Evolutionary conservation across 1,140 invertebrate genomes (phyloP).

Genomic region (Diorhabda sublineata): DNA sequence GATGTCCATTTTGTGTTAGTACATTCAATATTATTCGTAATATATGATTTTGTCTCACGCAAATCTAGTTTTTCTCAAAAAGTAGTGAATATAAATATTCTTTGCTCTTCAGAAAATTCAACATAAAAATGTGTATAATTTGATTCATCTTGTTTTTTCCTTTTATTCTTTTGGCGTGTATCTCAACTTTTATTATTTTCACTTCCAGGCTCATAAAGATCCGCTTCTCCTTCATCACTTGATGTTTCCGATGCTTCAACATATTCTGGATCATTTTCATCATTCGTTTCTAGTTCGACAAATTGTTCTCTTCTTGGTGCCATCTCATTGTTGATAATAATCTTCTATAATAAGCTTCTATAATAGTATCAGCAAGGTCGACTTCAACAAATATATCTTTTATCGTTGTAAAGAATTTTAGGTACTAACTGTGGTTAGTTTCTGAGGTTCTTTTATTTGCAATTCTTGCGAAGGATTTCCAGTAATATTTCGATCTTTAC

Average conservation of each 20-base stretch:
- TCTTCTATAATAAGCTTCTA: too few species aligned
- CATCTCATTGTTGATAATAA: background rate
- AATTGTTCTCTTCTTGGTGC: background rate
- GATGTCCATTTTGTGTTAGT: slow-evolving; percentile 12
- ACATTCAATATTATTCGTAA: slow-evolving; percentile 9
- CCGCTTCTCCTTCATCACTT: background rate
- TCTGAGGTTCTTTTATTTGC: too few species aligned
- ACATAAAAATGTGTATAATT: background rate
- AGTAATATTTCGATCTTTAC: too few species aligned
- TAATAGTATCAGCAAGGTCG: background rate
- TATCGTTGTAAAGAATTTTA: too few species aligned
- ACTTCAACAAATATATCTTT: background rate
- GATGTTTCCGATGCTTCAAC: background rate
- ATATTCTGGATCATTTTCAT: background rate
- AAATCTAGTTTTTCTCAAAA: slow-evolving; percentile 6
- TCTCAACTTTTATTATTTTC: background rate
- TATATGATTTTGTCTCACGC: slow-evolving; percentile 8
- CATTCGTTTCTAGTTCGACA: background rate
- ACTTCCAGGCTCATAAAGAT: background rate
- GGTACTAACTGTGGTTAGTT: too few species aligned
- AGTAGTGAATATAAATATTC: background rate
- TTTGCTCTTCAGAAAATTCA: background rate
- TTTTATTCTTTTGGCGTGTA: background rate
- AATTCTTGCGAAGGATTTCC: too few species aligned
- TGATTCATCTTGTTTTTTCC: background rate